Conservation (phyloP, 2,113 vertebrate species). For the Crotalus viridis region DNA sequence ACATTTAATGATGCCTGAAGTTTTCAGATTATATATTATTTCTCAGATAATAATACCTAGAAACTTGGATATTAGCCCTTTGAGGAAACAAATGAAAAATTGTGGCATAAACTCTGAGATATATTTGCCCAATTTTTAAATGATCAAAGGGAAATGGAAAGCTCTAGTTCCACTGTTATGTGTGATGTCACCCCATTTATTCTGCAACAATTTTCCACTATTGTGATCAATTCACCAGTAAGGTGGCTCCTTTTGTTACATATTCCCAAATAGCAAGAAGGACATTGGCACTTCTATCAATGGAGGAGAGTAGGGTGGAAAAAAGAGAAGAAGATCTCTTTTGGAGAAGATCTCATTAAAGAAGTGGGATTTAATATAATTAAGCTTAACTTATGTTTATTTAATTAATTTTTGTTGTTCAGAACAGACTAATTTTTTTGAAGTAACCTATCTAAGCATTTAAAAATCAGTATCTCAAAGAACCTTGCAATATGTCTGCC, state of each 20-base stretch:
- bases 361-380: background rate
- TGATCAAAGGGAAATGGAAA: background rate
- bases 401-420: background rate
- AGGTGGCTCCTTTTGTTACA: background rate
- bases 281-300: background rate
- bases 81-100: background rate
- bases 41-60: background rate
- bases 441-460: background rate
- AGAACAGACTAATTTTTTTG: background rate
- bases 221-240: background rate
- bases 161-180: background rate
- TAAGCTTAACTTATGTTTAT: background rate
- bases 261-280: background rate
- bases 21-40: background rate
- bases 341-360: background rate
- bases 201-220: background rate
- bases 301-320: background rate
- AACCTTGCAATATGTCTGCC: background rate
- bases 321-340: no score
- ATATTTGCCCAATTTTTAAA: background rate
- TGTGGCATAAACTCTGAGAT: background rate
- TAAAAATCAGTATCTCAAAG: background rate
- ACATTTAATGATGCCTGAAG: background rate
- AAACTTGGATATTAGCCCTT: background rate
- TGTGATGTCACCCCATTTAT: background rate